Evolutionary conservation across 1,140 invertebrate genomes (phyloP), one percentile per base, ranked within the genome.

Genomic region (Drosophila erecta): DNA sequence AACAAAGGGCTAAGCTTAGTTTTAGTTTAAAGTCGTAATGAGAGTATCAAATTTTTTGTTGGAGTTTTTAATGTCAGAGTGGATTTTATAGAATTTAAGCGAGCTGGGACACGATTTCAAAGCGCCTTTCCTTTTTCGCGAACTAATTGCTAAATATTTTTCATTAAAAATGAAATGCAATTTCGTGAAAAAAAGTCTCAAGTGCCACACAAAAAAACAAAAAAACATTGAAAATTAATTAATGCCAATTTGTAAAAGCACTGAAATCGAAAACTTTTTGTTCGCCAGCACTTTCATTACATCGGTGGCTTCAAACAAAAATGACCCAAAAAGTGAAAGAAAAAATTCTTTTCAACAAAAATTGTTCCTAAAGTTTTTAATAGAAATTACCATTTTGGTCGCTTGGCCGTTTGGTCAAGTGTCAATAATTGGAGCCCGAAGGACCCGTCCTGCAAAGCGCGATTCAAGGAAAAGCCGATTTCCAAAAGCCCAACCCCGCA

Each of bases 301-400:
- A 64, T 56, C 54, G 54, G 33, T 37, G 75, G 62, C 67, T 83
- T 83, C 75, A 83, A 85, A 87, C 62, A 76, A 62, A 78, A 81
- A 61, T 87, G 69, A 62, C 60, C 62, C 56, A 56, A 76, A 86
- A 79, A 59, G 40, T 46, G 37, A 40, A 67, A 75, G 41, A 72
- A 49, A 57, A 81, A 78, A 78, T 81, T 79, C 51, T 77, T 85
- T 85, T 72, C 51, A 76, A 76, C 61, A 76, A 83, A 81, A 81
- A 71, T 81, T 66, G 54, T 67, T 65, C 50, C 61, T 75, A 87
- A 86, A 86, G 79, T 86, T 86, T 76, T 87, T 87, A 87, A 86
- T 87, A 87, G 83, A 83, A 86, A 87, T 86, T 86, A 86, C 65
- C 83, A 86, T 86, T 87, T 86, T 87, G 83, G 84, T 76, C 65